Percentiles rank a stretch among this genome's conserved stretches.
These are phyloP conservation scores for Tapera naevia DNA, from an alignment of 2,797 vertebrate species.

Conservation along the genomic window DNA sequence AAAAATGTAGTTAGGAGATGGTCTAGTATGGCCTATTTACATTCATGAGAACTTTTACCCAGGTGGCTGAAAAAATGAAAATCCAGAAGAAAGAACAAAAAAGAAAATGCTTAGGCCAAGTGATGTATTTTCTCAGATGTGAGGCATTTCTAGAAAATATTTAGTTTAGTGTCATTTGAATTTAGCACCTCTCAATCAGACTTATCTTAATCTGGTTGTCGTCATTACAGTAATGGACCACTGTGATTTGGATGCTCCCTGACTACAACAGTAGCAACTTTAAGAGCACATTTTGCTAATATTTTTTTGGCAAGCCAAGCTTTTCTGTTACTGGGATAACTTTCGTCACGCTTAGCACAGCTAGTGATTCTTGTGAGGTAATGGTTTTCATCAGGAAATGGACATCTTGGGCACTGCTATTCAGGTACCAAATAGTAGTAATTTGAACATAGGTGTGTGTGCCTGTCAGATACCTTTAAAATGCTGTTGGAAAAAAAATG, in stretches of 20 bases:
- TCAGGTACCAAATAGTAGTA: not conserved
- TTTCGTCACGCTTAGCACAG: not conserved
- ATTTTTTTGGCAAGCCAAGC: not conserved
- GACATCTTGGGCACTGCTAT: not conserved
- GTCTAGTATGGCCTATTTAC: not conserved
- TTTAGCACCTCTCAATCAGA: not conserved
- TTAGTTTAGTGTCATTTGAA: not conserved
- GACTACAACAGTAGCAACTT: not conserved
- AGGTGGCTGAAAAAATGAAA: not conserved
- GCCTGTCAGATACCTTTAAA: not conserved
- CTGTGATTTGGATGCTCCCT: not conserved
- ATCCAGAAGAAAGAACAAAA: not conserved
- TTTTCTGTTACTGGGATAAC: not conserved
- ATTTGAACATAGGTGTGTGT: not conserved
- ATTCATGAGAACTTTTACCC: not conserved
- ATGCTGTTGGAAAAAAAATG: not conserved
- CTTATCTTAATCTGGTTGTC: not conserved
- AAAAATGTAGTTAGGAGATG: not conserved
- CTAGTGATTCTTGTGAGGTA: accelerated
- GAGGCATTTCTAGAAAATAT: not conserved
- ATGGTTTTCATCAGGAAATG: not conserved
- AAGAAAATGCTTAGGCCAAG: not conserved
- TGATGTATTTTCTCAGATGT: not conserved
- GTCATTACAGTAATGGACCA: not conserved
- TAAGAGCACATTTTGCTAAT: not conserved